Evolutionary conservation across 2,113 vertebrate genomes (phyloP).

Genomic region (Paratilapia polleni): DNA sequence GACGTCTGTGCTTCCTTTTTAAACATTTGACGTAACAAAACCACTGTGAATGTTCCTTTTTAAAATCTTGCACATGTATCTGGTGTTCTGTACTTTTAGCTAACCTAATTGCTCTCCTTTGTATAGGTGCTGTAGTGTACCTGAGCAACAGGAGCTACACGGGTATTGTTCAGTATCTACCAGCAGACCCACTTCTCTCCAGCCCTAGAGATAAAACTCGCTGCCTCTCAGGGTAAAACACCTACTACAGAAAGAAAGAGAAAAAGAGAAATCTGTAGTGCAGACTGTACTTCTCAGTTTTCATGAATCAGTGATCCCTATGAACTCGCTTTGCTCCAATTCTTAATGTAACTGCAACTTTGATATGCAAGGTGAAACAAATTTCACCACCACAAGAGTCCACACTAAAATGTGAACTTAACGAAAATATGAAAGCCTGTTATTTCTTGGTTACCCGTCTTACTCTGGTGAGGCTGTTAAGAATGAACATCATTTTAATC

Average conservation of each 20-base stretch:
- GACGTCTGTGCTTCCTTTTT: background rate
- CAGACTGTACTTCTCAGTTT: background rate
- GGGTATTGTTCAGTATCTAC: conserved; percentile 81
- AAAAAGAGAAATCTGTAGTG: background rate
- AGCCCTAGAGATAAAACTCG: conserved; percentile 83
- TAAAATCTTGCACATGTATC: background rate
- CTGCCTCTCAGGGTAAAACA: conserved; percentile 83
- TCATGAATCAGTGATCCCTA: background rate
- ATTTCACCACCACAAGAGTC: too few relatives aligned
- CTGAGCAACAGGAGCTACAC: conserved; percentile 82
- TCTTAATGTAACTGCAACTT: background rate
- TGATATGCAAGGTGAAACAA: background rate
- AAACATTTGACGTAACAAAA: background rate
- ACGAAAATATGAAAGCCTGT: background rate
- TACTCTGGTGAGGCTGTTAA: background rate
- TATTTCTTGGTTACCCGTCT: background rate
- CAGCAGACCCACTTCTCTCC: conserved; percentile 76
- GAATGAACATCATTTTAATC: background rate
- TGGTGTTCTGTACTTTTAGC: background rate
- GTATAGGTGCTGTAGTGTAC: conserved; percentile 78
- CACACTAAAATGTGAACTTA: background rate
- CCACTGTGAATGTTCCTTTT: background rate
- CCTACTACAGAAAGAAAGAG: background rate
- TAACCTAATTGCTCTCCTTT: background rate
- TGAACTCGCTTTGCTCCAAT: background rate